These are phyloP conservation scores for Rousettus leschenaultii DNA, from an alignment of 2,113 vertebrate genomes.

Conservation along the genomic window DNA sequence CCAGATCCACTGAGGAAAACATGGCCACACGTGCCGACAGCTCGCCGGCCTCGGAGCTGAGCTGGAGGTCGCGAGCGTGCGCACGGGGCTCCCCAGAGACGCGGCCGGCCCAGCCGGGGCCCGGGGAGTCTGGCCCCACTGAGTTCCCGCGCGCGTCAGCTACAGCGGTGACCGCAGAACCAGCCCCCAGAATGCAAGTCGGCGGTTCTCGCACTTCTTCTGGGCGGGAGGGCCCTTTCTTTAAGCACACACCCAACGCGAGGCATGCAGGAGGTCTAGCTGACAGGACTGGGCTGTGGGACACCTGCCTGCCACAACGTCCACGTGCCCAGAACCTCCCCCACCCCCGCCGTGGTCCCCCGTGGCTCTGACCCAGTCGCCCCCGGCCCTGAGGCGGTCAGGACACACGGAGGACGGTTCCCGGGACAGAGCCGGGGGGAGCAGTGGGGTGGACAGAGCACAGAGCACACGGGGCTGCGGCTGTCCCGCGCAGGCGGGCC, in stretches of 20 bases:
- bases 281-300: background rate
- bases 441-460: background rate
- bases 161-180: background rate
- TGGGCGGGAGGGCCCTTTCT: background rate
- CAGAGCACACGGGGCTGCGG: background rate
- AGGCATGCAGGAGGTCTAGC: background rate
- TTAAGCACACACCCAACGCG: background rate
- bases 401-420: background rate
- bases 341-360: background rate
- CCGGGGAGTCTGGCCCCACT: background rate
- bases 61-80: too few species aligned
- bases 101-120: background rate
- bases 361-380: background rate
- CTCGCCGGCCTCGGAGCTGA: background rate
- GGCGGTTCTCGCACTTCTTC: background rate
- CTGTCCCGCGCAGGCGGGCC: background rate
- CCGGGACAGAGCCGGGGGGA: background rate
- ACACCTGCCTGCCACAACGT: background rate
- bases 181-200: background rate
- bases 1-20: background rate
- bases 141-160: background rate
- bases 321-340: background rate
- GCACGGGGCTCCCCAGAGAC: background rate
- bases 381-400: background rate
- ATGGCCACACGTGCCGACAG: background rate